These are phyloP conservation scores for Pogona vitticeps DNA, from an alignment of 2,113 vertebrate species.

Conservation along the genomic window DNA sequence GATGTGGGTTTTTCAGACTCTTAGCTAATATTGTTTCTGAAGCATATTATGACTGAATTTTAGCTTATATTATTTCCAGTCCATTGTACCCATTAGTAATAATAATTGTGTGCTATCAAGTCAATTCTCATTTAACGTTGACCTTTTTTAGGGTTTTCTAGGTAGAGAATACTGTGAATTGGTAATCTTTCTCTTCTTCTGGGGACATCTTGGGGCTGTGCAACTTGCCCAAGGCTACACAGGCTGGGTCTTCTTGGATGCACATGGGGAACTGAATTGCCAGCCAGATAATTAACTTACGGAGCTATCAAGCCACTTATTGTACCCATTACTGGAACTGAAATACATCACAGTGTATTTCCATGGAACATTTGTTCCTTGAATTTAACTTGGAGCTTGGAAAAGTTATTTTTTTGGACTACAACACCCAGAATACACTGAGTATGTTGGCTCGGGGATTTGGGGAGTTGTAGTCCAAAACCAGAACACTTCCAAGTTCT, in stretches of 20 bases:
- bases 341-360: not conserved
- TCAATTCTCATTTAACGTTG: not conserved
- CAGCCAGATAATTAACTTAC: not conserved
- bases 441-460: too few species aligned
- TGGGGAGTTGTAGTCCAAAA: too few species aligned
- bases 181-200: too few species aligned
- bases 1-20: too few species aligned
- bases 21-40: not conserved
- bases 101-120: not conserved
- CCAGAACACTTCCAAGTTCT: too few species aligned
- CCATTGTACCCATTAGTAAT: not conserved
- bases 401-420: not conserved
- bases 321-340: not conserved
- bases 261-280: not conserved
- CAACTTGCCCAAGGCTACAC: too few species aligned
- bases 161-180: too few species aligned
- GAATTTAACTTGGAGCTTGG: not conserved
- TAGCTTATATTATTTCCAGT: conserved; percentile 1
- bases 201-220: too few species aligned
- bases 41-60: not conserved
- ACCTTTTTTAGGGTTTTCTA: too few species aligned
- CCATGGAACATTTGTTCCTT: not conserved
- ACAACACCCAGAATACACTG: not conserved
- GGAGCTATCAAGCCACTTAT: not conserved
- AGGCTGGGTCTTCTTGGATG: too few species aligned